Base-by-base conservation (phyloP, 2,888 invertebrate species). In the Phalera bucephala region DNA sequence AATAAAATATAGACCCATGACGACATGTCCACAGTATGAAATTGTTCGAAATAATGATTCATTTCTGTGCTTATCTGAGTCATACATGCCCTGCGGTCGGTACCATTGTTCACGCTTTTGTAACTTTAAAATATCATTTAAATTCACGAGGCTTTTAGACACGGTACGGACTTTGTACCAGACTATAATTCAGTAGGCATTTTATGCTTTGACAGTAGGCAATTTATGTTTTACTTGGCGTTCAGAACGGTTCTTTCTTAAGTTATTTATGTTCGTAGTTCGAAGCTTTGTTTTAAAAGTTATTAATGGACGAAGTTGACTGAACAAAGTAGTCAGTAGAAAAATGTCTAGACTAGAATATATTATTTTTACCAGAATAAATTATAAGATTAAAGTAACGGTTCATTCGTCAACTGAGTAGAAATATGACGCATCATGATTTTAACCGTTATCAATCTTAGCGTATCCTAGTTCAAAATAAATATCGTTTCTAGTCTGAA, bases 61-160 rank as follows among this genome's bases (percentile, higher is more conserved):
- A 61, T 38, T 22, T 36, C 33, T 46, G 32, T 15, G 31, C 39
- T 38, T 25, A 29, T 33, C 29, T 59, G 58, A 59, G 31, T 58
- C 55, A 58, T 30, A 9, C 30, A 15, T 36, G 36, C 27, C 20
- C 27, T 20, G 34, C 33, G 28, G 33, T 27, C 25, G 26, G 30
- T 21, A n/a, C 29, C 29, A 51, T 45, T 45, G 41, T 45, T 9
- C 36, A 17, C 31, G 38, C 38, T 39, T 41, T 46, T 40, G 37
- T 40, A 45, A 40, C 19, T 36, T 49, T 42, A 40, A 43, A 34
- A 35, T 42, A 23, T 35, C 12, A 40, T 52, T 42, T 33, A 36
- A 41, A 43, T 54, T 43, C 41, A 29, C 33, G 26, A 4, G 27
- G 27, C 28, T 31, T 33, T 39, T 37, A 14, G 28, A 13, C 27